A percentile compares a stretch with the other conserved stretches of the same genome.
These are phyloP conservation scores for Macaria liturata DNA, from an alignment of 2,888 invertebrate species.

Conservation along the genomic window DNA sequence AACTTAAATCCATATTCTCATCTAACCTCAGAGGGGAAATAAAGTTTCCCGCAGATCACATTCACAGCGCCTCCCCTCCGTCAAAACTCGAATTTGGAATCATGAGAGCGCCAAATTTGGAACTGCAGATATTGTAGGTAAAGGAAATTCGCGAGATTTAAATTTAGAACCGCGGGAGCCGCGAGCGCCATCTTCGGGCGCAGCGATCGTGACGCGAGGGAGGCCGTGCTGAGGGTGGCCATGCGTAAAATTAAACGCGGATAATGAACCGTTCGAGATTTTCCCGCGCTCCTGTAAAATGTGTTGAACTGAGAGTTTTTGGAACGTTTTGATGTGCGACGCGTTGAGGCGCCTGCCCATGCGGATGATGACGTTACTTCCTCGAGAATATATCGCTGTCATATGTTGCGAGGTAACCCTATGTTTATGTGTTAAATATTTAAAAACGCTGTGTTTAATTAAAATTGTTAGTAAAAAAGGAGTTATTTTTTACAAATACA, in stretches of 20 bases:
- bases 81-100: conserved; percentile 26
- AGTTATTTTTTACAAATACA: too few species aligned
- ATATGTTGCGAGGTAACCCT: too few species aligned
- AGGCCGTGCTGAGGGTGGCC: conserved; percentile 51
- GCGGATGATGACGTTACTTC: neutral
- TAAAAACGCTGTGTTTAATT: too few species aligned
- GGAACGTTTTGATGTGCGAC: conserved; percentile 23
- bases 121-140: conserved; percentile 38
- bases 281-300: conserved; percentile 39
- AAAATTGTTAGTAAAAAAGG: too few species aligned
- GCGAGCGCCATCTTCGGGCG: conserved; percentile 45
- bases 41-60: conserved; percentile 20
- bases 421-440: too few species aligned
- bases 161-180: conserved; percentile 52
- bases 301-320: conserved; percentile 59
- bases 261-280: conserved; percentile 67
- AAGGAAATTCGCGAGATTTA: conserved; percentile 54
- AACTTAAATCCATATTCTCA: conserved; percentile 1
- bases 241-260: conserved; percentile 82
- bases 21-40: conserved; percentile 4
- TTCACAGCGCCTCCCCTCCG: conserved; percentile 15
- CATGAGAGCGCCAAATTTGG: conserved; percentile 31
- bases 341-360: conserved; percentile 3
- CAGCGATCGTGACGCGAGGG: conserved; percentile 52
- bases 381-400: neutral